A percentile compares a stretch with the other conserved stretches of the same genome.
Evolutionary conservation across 2,797 vertebrate species (phyloP).

Genomic region (Varecia variegata): DNA sequence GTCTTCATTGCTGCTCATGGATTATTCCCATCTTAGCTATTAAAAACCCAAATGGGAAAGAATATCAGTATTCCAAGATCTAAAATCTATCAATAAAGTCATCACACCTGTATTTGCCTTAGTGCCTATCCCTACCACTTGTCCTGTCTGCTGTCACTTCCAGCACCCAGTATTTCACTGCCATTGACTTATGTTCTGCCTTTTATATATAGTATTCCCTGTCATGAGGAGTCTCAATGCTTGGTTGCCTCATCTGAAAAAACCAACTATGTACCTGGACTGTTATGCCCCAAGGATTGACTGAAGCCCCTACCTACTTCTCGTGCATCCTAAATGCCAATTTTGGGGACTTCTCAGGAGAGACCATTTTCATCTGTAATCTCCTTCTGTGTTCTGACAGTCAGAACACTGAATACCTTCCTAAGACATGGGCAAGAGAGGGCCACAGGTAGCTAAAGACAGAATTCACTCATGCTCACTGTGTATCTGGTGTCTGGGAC

Average conservation of each 20-base stretch:
- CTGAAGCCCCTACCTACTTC: too few species aligned
- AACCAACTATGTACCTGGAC: too few species aligned
- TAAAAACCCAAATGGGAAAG: background rate
- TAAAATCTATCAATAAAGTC: background rate
- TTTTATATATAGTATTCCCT: background rate
- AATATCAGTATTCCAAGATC: too few species aligned
- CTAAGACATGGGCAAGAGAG: background rate
- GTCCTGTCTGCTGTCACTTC: background rate
- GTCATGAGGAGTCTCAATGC: background rate
- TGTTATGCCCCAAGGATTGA: background rate
- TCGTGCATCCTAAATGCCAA: background rate
- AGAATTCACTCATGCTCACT: background rate
- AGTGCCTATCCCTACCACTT: background rate
- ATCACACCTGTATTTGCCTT: too few species aligned
- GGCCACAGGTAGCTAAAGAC: background rate
- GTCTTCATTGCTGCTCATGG: background rate
- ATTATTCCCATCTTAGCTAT: background rate
- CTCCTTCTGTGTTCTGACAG: background rate
- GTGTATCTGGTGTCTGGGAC: background rate
- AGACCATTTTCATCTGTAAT: background rate
- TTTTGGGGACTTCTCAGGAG: background rate
- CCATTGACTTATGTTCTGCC: too few species aligned
- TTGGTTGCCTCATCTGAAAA: background rate
- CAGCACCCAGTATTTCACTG: background rate
- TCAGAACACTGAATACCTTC: background rate